phyloP scores from a whole-genome alignment of 2,113 vertebrate genomes.

The Orycteropus afer region DNA sequence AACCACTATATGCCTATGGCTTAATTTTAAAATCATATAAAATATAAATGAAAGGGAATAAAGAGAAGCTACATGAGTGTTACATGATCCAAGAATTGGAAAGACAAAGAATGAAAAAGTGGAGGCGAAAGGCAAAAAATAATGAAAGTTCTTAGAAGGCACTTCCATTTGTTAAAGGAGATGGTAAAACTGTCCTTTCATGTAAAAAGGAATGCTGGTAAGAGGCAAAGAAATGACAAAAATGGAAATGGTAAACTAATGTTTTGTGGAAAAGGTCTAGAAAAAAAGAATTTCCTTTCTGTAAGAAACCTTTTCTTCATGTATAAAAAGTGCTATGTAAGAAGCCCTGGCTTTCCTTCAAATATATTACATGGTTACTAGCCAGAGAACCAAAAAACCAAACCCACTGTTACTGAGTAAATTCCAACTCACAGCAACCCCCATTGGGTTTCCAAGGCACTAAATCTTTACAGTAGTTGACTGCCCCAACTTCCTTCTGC shows the following conservation, averaged over 20 bases:
- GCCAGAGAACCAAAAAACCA: no score
- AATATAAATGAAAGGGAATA: background rate
- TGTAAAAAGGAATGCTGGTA: background rate
- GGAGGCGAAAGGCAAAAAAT: background rate
- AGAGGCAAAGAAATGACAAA: background rate
- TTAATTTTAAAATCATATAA: background rate
- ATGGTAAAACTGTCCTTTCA: background rate
- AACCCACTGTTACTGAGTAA: no score
- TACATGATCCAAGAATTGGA: background rate
- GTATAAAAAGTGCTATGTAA: background rate
- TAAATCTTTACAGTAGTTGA: no score
- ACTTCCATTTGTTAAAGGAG: background rate
- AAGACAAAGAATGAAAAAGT: background rate
- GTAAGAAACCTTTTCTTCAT: background rate
- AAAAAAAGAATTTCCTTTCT: background rate
- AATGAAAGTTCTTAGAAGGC: background rate
- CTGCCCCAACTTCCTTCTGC: no score
- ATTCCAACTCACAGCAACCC: no score
- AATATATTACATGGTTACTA: background rate
- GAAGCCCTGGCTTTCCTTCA: background rate
- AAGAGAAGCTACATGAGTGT: background rate
- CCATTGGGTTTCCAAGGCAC: no score
- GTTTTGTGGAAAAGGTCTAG: background rate
- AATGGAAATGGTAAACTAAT: background rate
- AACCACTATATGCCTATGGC: background rate